These are phyloP conservation scores for Casuarius casuarius DNA, from an alignment of 2,113 vertebrate genomes.

Conservation along the genomic window DNA sequence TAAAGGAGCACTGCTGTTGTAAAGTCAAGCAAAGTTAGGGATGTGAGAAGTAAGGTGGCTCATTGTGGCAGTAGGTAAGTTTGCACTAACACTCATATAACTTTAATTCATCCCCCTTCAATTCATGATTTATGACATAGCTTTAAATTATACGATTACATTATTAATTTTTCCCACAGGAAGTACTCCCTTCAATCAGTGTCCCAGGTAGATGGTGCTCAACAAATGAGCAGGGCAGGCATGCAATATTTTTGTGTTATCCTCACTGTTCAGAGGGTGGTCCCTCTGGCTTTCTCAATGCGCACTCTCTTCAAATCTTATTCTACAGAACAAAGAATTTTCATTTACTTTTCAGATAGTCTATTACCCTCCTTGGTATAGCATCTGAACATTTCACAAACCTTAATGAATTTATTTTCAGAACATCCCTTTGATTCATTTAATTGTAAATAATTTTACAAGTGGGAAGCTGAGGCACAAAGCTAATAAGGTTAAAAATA, in stretches of 20 bases:
- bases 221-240: not conserved
- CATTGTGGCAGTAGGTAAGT: not conserved
- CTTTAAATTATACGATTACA: not conserved
- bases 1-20: not conserved
- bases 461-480: slow-evolving; percentile 65
- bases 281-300: not conserved
- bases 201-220: not conserved
- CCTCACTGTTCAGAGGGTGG: not conserved
- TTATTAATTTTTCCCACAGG: not conserved
- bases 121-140: not conserved
- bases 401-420: slow-evolving; percentile 70
- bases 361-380: slow-evolving; percentile 24
- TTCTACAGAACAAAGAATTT: slow-evolving; percentile 27
- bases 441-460: slow-evolving; percentile 66
- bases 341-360: slow-evolving; percentile 21
- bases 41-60: not conserved
- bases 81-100: not conserved
- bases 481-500: slow-evolving; percentile 74
- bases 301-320: not conserved
- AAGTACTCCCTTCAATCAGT: not conserved
- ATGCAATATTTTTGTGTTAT: not conserved
- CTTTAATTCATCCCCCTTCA: not conserved
- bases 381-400: slow-evolving; percentile 47
- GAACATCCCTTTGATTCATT: slow-evolving; percentile 53
- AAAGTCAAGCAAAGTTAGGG: not conserved